Evolutionary conservation across 2,113 vertebrate species (phyloP), one percentile per base, ranked within the genome.

Genomic region (Pandion haliaetus): DNA sequence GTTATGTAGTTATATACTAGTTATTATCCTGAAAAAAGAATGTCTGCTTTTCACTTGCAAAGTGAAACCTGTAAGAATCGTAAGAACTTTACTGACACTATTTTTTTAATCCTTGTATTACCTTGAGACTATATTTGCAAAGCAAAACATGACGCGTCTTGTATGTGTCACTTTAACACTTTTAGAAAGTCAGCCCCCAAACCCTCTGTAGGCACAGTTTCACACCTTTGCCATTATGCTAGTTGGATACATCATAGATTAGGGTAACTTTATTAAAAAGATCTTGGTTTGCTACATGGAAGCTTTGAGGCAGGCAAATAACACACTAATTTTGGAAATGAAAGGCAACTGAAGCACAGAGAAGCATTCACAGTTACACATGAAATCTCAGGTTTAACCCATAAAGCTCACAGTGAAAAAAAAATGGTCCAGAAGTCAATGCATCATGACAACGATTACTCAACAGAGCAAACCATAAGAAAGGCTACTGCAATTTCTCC

Each of bases 181-280:
- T 96, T 90, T 58, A 94, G 78, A 70, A 70, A 77, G 45, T 58
- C 95, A 90, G 82, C 87, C 67, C 84, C 90, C 90, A 90, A 86
- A 90, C 59, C 59, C 82, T 96, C 76, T 81, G 88, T 54, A 82
- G 82, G 81, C 81, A 65, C 29, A 74, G 28, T 80, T 92, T 95
- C 90, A 90, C 90, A 96, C 79, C 71, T 94, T 92, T 77, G 55
- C 74, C n/a, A 52, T 88, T 62, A 92, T 59, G 71, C 50, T 82
- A 28, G 44, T 21, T 80, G 17, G 67, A 74, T 78, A 66, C 29
- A 65, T 54, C 42, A 36, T 3, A 54, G 54, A 84, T 66, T 87
- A 71, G 66, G 38, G 62, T 66, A 88, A 81, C 32, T 58, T 82
- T 45, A 74, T 73, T 88, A 81, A 93, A 82, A 83, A 36, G 19